phyloP scores from a whole-genome alignment of 2,888 invertebrate species.

The Mimumesa dahlbomi region DNA sequence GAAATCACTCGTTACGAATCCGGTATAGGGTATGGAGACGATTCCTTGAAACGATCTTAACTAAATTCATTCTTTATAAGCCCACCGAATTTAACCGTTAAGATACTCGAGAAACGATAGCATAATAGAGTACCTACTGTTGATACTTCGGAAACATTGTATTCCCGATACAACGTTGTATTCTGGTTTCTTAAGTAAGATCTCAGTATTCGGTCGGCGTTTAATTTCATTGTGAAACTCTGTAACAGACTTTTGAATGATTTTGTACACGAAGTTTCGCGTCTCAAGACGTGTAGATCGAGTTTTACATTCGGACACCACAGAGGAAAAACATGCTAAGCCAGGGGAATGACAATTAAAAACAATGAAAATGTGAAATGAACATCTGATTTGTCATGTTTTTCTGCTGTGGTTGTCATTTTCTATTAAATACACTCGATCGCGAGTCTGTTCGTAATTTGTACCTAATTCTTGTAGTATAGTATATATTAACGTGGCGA shows the following conservation, averaged over 20 bases:
- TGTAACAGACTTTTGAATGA: not conserved
- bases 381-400: not conserved
- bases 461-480: conserved; percentile 37
- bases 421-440: conserved; percentile 11
- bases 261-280: no score
- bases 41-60: not conserved
- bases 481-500: conserved; percentile 14
- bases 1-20: no score
- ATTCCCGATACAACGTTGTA: conserved; percentile 1
- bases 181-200: conserved; percentile 3
- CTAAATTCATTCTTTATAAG: not conserved
- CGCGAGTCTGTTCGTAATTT: conserved; percentile 3
- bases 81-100: conserved; percentile 39
- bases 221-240: conserved; percentile 1
- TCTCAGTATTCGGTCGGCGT: conserved; percentile 28
- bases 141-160: no score
- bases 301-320: no score
- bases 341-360: no score
- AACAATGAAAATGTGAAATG: no score
- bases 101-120: not conserved
- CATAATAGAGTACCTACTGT: not conserved
- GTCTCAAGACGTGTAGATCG: no score
- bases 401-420: not conserved
- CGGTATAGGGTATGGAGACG: not conserved
- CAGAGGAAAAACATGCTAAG: no score